Base-by-base conservation (phyloP, 2,888 invertebrate genomes). In the Frankliniella intonsa region DNA sequence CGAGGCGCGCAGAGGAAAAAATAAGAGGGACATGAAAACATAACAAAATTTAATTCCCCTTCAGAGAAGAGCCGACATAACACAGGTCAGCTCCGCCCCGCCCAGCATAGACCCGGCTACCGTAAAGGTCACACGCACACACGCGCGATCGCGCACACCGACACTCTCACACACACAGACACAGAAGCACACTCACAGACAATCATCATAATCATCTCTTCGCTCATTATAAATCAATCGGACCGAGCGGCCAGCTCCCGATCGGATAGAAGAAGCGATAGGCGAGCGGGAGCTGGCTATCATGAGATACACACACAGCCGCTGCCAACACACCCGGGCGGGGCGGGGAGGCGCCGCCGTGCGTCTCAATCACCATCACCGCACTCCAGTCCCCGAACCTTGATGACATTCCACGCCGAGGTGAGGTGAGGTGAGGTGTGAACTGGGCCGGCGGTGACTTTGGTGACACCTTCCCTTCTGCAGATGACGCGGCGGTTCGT, bases 11-110 rank as follows among this genome's bases (percentile, higher is more conserved):
- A 12, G 25, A 25, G 25, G 69, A 25, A 12, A 76, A 76, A 76
- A 76, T 38, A 76, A 76, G 22, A 17, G 14, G n/a, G 69, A 25
- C 69, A 76, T 76, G 69, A 76, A 76, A 76, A 76, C 69, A 76
- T 76, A 76, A 76, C 69, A 25, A 76, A 76, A 76, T 76, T 76
- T 76, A 76, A 76, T 76, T 76, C 62, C 62, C 62, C 62, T 22
- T 22, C 69, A 22, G 69, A 76, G 69, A 12, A 22, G 69, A 25
- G 69, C 10, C 69, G 25, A 69, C 69, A 69, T 22, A 22, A 69
- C 69, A 22, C 69, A 12, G 69, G 69, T 76, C 69, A 76, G 17
- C 19, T 7, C 55, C 55, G 55, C 55, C 17, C 55, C 55, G 19
- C 55, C 17, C 55, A 10, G 19, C 38, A 38, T 5, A 38, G 22